Conservation (phyloP, 1,140 invertebrate species). For the Achroia grisella region DNA sequence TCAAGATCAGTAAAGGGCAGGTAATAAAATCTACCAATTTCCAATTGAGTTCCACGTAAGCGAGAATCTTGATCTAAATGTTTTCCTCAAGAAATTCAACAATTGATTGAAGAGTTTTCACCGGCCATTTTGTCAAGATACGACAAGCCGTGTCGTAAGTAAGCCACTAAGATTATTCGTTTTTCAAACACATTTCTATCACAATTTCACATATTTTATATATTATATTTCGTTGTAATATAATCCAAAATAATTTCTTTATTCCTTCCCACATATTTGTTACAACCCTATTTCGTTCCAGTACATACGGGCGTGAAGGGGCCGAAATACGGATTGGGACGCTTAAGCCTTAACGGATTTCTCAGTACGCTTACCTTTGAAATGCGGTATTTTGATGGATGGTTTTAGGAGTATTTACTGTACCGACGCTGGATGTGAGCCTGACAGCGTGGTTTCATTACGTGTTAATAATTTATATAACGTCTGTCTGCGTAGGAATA, state of each 20-base stretch:
- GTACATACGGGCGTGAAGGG: not conserved
- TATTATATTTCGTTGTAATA: not conserved
- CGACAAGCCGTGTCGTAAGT: no score
- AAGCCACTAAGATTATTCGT: no score
- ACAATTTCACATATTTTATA: no score
- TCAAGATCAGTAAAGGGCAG: no score
- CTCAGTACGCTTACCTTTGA: conserved; percentile 1
- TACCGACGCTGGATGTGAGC: not conserved
- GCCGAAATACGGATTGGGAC: not conserved
- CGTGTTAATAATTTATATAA: not conserved
- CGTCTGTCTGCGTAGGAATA: not conserved
- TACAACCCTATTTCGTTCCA: not conserved
- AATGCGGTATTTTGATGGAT: conserved; percentile 11
- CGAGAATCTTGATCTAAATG: no score
- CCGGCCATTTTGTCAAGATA: no score
- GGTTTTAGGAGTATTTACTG: conserved; percentile 1
- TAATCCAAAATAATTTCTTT: not conserved
- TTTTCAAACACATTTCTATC: no score
- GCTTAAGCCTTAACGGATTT: not conserved
- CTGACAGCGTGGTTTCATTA: conserved; percentile 1
- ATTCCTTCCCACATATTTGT: not conserved
- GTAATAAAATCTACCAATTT: no score
- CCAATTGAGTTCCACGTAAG: no score
- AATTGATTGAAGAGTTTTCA: no score
- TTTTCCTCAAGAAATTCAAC: no score